phyloP scores from a whole-genome alignment of 2,113 vertebrate species.

The Struthio camelus region DNA sequence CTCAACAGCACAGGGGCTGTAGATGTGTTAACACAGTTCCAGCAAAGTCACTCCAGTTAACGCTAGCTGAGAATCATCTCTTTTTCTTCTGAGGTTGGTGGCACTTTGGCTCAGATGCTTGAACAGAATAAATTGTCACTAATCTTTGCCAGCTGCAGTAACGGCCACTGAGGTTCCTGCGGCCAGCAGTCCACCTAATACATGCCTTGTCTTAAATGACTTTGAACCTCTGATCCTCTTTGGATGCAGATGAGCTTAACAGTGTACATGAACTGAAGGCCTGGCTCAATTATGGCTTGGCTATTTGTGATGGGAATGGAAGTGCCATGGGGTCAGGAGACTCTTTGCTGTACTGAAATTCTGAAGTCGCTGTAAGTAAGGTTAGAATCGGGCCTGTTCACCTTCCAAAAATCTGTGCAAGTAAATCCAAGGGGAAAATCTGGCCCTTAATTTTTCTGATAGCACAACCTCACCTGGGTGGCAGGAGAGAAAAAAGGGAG shows the following conservation, averaged over 20 bases:
- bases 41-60: not conserved
- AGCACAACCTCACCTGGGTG: not conserved
- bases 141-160: conserved; percentile 22
- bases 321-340: not conserved
- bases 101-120: not conserved
- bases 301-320: not conserved
- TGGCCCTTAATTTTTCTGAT: not conserved
- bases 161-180: not conserved
- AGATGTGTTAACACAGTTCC: not conserved
- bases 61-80: conserved; percentile 9
- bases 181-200: not conserved
- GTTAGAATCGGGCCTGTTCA: not conserved
- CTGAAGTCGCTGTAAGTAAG: not conserved
- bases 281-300: not conserved
- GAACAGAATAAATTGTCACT: not conserved
- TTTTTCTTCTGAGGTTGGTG: not conserved
- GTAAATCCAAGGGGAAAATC: not conserved
- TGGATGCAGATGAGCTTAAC: not conserved
- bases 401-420: not conserved
- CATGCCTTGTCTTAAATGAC: not conserved
- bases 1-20: not conserved
- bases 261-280: not conserved
- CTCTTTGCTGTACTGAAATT: not conserved
- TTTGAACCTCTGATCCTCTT: not conserved
- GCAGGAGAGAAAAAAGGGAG: not conserved